Conservation (phyloP, 2,113 vertebrate genomes). For the Ageneiosus marmoratus region DNA sequence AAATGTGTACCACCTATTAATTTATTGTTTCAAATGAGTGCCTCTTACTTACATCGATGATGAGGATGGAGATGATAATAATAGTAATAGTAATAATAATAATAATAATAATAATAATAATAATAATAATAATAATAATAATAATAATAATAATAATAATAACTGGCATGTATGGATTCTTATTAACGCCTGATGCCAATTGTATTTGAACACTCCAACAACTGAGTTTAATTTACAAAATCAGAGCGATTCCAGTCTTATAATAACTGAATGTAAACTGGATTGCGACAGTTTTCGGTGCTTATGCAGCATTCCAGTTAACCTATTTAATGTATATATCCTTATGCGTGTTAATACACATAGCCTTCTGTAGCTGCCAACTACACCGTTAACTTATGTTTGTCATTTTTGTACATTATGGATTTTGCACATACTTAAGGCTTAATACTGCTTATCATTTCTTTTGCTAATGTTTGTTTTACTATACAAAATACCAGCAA, state of each 20-base stretch:
- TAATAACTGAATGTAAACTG: slow-evolving; percentile 5
- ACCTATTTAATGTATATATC: not conserved
- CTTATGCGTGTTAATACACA: not conserved
- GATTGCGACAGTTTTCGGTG: not conserved
- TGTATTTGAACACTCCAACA: not conserved
- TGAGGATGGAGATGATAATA: slow-evolving; percentile 17
- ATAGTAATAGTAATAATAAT: slow-evolving; percentile 30
- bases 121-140: not conserved
- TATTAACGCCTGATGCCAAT: not conserved
- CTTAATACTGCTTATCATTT: not conserved
- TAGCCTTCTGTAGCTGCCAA: not conserved
- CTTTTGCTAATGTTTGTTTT: no score
- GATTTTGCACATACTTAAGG: not conserved
- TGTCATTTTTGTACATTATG: not conserved
- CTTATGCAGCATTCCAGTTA: not conserved
- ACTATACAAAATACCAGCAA: not conserved
- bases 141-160: not conserved
- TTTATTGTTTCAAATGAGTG: not conserved
- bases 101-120: slow-evolving; percentile 22
- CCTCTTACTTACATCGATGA: not conserved
- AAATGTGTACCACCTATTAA: slow-evolving; percentile 15
- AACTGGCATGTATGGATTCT: not conserved
- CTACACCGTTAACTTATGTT: not conserved
- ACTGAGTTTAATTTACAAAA: slow-evolving; percentile 4
- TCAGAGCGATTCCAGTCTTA: not conserved